These are phyloP conservation scores for Argyrosomus japonicus DNA, from an alignment of 2,113 vertebrate species.

Conservation along the genomic window DNA sequence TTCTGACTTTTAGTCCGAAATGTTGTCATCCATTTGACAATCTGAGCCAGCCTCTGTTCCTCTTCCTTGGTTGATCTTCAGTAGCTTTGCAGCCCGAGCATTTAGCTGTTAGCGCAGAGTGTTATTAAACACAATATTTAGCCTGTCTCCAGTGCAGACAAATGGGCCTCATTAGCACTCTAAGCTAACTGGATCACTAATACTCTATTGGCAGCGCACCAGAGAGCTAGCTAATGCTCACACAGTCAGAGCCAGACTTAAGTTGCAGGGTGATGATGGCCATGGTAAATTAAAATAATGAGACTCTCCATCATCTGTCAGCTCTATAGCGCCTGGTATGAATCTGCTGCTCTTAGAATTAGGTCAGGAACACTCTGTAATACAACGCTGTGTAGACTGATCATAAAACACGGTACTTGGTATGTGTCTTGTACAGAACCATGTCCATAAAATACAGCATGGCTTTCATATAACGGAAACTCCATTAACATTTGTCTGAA, in stretches of 20 bases:
- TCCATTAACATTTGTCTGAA: neutral
- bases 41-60: neutral
- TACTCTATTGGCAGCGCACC: constrained; percentile 47
- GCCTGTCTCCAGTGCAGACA: constrained; percentile 37
- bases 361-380: constrained; percentile 33
- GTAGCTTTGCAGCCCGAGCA: neutral
- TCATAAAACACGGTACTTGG: constrained; percentile 1
- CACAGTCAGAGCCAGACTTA: constrained; percentile 44
- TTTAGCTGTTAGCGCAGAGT: constrained; percentile 4
- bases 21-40: neutral
- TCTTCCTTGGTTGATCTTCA: neutral
- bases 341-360: constrained; percentile 36
- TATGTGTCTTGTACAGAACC: neutral
- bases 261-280: constrained; percentile 51
- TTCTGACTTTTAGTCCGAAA: neutral
- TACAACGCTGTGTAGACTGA: neutral
- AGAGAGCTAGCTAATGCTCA: constrained; percentile 33
- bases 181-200: constrained; percentile 37
- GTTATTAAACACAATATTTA: constrained; percentile 56
- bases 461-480: constrained; percentile 13
- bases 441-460: constrained; percentile 4
- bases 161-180: constrained; percentile 58
- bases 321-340: constrained; percentile 10
- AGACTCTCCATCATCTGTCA: constrained; percentile 58
- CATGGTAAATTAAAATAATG: constrained; percentile 66